Evolutionary conservation across 2,113 vertebrate species (phyloP), one percentile per base, ranked within the genome.

Genomic region (Hypomesus transpacificus): DNA sequence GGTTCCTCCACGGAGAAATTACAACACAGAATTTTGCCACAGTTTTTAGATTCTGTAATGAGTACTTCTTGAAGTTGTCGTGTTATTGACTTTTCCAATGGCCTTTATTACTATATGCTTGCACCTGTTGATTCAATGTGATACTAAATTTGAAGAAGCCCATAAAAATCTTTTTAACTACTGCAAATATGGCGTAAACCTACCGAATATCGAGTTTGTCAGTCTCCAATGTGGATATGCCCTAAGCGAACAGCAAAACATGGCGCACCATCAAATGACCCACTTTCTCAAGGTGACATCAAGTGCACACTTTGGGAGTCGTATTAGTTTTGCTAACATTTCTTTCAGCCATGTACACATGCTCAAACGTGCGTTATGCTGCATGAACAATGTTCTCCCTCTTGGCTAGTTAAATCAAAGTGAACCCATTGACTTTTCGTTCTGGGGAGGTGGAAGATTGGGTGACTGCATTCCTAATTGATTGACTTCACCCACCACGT

Each of bases 341-440:
- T 61, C 26, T 26, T 59, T 28, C 54, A 39, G 14, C 58, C n/a
- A 50, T 57, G 14, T 59, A 56, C 62, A 24, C 34, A 31, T 65
- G 8, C 60, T 34, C 50, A 63, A 24, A 46, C n/a, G 16, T 6
- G n/a, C 17, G 16, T 46, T 52, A 20, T 46, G 16, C 71, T 28
- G 57, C 57, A 46, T 66, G 56, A 60, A 24, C 28, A 11, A 50
- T 3, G 53, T 56, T 20, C 60, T 74, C n/a, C 67, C 31, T n/a
- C n/a, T 16, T 21, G 34, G 34, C 46, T 60, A 67, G 24, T 68
- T 67, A 28, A 74, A 67, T 67, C 20, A 59, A 52, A 51, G 56
- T 24, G 65, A 46, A 26, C 28, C n/a, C 39, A 26, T 22, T 66
- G 69, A 61, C 59, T 70, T 60, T 61, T 50, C 28, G 54, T 46